A percentile compares a stretch with the other conserved stretches of the same genome.
Evolutionary conservation across 2,797 vertebrate genomes (phyloP).

Genomic region (Anableps anableps): DNA sequence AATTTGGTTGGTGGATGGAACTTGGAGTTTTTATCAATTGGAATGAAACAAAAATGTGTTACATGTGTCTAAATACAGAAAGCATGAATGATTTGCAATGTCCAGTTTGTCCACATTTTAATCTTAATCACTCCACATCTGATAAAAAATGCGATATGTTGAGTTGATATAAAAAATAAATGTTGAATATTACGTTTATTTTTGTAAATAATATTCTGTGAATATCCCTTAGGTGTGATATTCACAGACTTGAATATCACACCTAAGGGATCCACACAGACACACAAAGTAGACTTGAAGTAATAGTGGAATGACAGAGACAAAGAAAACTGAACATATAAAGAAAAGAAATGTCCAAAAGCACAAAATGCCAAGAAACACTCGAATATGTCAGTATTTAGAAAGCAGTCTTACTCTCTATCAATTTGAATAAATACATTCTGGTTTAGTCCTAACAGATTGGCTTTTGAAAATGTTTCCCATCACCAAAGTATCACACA

Average conservation of each 20-base stretch:
- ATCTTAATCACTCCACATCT: neutral
- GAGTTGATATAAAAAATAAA: neutral
- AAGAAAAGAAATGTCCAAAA: neutral
- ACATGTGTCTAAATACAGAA: constrained; percentile 29
- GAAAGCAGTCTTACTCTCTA: neutral
- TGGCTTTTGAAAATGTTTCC: neutral
- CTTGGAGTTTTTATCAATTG: constrained; percentile 51
- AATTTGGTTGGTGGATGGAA: constrained; percentile 58
- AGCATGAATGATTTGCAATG: neutral
- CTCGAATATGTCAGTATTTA: neutral
- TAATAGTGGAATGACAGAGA: neutral
- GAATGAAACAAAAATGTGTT: constrained; percentile 33
- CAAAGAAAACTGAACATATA: neutral
- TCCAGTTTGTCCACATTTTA: neutral
- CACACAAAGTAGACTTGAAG: neutral
- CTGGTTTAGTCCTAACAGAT: neutral
- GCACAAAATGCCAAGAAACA: neutral
- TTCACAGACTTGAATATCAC: neutral
- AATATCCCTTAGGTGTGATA: no score
- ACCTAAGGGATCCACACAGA: neutral
- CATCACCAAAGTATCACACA: neutral
- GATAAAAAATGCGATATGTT: neutral
- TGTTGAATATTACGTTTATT: neutral
- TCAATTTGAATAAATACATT: neutral
- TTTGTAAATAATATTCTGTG: no score